Conservation (phyloP, 2,888 invertebrate genomes). For the Xylocampa areola region DNA sequence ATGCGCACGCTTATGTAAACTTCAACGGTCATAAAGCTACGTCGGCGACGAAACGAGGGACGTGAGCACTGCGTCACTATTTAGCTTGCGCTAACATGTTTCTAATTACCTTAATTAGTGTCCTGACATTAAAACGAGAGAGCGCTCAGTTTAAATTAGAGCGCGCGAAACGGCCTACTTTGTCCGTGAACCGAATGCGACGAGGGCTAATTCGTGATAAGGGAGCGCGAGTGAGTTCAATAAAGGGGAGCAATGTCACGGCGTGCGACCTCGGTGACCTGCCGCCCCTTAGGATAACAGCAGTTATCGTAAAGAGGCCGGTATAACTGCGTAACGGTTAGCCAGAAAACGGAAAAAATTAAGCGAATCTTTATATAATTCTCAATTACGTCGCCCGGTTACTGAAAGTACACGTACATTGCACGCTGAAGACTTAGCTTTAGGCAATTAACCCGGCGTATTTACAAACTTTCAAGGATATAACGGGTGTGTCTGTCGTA, state of each 20-base stretch:
- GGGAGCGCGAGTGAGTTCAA: constrained; percentile 80
- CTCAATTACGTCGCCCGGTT: constrained; percentile 30
- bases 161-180: constrained; percentile 81
- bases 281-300: constrained; percentile 72
- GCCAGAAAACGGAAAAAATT: constrained; percentile 52
- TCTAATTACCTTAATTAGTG: constrained; percentile 86
- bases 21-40: constrained; percentile 42
- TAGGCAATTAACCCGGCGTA: constrained; percentile 48
- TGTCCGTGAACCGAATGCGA: constrained; percentile 82
- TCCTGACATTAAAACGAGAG: constrained; percentile 79
- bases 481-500: constrained; percentile 51
- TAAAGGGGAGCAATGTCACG: constrained; percentile 81
- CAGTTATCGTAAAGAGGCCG: constrained; percentile 73
- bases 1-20: constrained; percentile 31
- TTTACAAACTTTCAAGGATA: constrained; percentile 58
- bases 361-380: constrained; percentile 55
- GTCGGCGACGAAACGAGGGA: constrained; percentile 52
- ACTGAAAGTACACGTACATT: constrained; percentile 27
- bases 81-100: constrained; percentile 76
- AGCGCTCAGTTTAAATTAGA: constrained; percentile 83
- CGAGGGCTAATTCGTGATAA: constrained; percentile 85
- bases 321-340: constrained; percentile 52
- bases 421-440: constrained; percentile 32
- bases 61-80: constrained; percentile 65
- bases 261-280: constrained; percentile 68